Percentiles rank a stretch among this genome's conserved stretches.
phyloP scores from a whole-genome alignment of 2,113 vertebrate species.

The Raphicerus campestris region DNA sequence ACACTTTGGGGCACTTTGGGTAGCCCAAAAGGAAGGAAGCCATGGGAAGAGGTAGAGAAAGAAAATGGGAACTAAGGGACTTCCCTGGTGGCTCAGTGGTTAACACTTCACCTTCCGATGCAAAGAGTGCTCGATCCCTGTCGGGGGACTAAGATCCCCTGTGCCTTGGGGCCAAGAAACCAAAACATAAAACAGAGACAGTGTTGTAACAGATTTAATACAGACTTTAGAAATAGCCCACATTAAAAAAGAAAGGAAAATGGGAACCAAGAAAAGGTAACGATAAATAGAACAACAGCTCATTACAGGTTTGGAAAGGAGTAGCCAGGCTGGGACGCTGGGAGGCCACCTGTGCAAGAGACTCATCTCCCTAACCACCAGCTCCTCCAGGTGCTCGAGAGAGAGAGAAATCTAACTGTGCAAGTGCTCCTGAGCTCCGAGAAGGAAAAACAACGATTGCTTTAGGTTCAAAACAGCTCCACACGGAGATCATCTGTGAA shows the following conservation, averaged over 20 bases:
- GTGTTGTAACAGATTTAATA: background rate
- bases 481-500: background rate
- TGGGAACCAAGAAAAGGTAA: background rate
- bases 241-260: background rate
- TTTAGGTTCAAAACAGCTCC: background rate
- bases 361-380: background rate
- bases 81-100: background rate
- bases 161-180: background rate
- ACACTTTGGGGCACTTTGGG: background rate
- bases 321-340: background rate
- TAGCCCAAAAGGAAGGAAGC: background rate
- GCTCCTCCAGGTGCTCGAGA: background rate
- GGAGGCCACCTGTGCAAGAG: background rate
- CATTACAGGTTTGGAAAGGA: background rate
- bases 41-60: background rate
- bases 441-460: background rate
- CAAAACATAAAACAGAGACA: background rate
- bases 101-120: background rate
- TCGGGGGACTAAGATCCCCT: accelerated
- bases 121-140: background rate
- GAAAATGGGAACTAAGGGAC: background rate
- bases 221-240: background rate
- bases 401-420: background rate
- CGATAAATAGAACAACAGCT: background rate
- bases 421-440: background rate